Evolutionary conservation across 2,888 invertebrate genomes (phyloP).

Genomic region (Acanthosepion esculentum): DNA sequence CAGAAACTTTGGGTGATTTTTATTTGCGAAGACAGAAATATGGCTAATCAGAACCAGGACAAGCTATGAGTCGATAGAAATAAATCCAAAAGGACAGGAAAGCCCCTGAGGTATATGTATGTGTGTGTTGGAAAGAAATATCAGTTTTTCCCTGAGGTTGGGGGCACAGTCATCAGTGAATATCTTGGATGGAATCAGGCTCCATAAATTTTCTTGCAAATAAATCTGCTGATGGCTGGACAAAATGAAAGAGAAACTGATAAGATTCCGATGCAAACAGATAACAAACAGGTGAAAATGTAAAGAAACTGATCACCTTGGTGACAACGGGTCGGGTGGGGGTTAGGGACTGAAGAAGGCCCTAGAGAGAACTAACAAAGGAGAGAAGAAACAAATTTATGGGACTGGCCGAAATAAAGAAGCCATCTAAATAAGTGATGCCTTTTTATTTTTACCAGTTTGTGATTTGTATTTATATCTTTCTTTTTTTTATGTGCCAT

Average conservation of each 20-base stretch:
- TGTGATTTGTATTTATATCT: too few species aligned
- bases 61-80: too few species aligned
- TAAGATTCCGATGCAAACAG: neutral
- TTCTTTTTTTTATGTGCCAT: too few species aligned
- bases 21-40: neutral
- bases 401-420: neutral
- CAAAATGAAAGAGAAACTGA: neutral
- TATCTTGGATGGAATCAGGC: neutral
- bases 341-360: neutral
- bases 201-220: neutral
- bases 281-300: neutral
- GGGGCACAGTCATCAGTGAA: neutral
- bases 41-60: neutral
- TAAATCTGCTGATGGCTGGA: neutral
- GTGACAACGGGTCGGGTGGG: neutral
- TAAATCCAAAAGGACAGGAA: neutral
- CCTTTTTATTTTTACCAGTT: too few species aligned
- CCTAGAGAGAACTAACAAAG: neutral
- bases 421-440: neutral
- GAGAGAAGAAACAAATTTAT: neutral
- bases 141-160: neutral
- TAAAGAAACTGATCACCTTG: neutral
- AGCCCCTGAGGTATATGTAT: neutral
- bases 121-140: conserved; percentile 33
- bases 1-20: neutral